Percentiles rank a stretch among this genome's conserved stretches.
Evolutionary conservation across 2,888 invertebrate species (phyloP).

Genomic region (Pteria penguin): DNA sequence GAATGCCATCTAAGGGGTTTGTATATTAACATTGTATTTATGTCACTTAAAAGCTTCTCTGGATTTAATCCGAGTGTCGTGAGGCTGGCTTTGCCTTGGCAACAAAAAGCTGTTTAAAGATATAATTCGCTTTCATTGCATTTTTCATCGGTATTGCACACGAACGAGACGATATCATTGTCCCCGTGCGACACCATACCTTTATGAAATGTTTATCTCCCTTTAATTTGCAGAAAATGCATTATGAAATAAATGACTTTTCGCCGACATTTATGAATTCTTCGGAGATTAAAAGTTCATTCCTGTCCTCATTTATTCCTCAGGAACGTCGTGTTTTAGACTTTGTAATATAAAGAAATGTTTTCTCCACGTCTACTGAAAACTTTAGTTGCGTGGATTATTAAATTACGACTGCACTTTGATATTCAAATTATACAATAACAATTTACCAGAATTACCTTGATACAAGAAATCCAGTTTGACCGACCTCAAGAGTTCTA

Average conservation of each 20-base stretch:
- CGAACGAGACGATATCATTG: not conserved
- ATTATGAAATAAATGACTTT: not conserved
- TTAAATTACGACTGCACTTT: too few species aligned
- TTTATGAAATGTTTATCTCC: not conserved
- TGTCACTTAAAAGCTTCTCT: constrained; percentile 1
- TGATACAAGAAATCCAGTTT: too few species aligned
- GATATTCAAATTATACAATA: too few species aligned
- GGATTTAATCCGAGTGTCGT: not conserved
- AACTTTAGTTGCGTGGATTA: too few species aligned
- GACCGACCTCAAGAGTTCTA: too few species aligned
- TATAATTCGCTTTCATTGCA: not conserved
- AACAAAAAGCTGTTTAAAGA: not conserved
- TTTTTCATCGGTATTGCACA: not conserved
- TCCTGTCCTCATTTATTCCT: too few species aligned
- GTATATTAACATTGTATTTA: constrained; percentile 9
- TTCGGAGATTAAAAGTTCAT: too few species aligned
- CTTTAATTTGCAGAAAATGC: not conserved
- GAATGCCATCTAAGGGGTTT: not conserved
- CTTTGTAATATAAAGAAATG: too few species aligned
- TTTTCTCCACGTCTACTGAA: too few species aligned
- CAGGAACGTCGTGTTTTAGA: too few species aligned
- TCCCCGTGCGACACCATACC: not conserved
- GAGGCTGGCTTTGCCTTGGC: not conserved
- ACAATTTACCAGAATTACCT: too few species aligned
- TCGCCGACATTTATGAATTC: not conserved